These are phyloP conservation scores for Drosophila mauritiana DNA, from an alignment of 1,140 invertebrate species.

Conservation along the genomic window DNA sequence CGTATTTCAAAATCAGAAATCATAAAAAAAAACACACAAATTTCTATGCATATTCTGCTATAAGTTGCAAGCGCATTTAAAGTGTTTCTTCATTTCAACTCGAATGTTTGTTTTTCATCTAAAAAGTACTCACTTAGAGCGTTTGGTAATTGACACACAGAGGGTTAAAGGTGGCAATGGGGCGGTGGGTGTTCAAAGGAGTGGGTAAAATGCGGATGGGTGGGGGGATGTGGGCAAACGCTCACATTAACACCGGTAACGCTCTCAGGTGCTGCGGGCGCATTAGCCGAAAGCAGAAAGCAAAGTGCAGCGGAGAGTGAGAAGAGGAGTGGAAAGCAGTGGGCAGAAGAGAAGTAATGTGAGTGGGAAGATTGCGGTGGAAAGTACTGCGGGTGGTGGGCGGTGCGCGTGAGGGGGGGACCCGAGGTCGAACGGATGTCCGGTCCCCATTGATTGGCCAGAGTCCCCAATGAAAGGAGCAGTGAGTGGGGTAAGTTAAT, in stretches of 20 bases:
- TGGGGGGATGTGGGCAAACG: not conserved
- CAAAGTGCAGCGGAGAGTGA: conserved; percentile 18
- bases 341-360: not conserved
- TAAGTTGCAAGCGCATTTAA: not conserved
- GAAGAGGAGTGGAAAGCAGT: conserved; percentile 1
- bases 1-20: not conserved
- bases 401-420: not conserved
- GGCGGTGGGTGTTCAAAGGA: not conserved
- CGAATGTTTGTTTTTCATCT: not conserved
- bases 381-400: conserved; percentile 1
- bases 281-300: conserved; percentile 29
- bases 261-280: conserved; percentile 21
- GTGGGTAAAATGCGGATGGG: not conserved
- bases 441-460: conserved; percentile 40
- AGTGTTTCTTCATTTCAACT: not conserved
- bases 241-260: not conserved
- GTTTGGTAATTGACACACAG: conserved; percentile 5
- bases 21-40: not conserved
- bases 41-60: not conserved
- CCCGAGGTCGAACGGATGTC: conserved; percentile 32
- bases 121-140: not conserved
- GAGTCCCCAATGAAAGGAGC: not conserved
- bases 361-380: conserved; percentile 5
- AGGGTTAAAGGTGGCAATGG: conserved; percentile 23
- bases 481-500: not conserved